Evolutionary conservation across 2,797 vertebrate species (phyloP).

Genomic region (Falco biarmicus): DNA sequence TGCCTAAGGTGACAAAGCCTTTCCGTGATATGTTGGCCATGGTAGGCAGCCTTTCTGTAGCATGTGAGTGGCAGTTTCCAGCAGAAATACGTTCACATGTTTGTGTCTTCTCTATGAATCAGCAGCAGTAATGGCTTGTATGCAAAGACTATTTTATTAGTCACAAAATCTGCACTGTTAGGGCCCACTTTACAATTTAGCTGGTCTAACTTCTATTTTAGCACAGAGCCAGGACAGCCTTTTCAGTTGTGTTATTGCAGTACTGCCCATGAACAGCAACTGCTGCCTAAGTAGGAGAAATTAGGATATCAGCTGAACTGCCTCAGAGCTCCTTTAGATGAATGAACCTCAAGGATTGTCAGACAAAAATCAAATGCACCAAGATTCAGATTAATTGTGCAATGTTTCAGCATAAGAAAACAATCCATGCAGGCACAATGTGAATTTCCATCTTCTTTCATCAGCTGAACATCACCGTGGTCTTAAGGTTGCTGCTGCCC

Average conservation of each 20-base stretch:
- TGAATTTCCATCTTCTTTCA: background rate
- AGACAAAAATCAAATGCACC: background rate
- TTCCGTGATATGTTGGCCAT: fast-evolving
- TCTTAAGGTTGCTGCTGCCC: background rate
- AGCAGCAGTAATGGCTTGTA: background rate
- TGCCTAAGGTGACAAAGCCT: background rate
- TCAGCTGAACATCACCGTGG: fast-evolving
- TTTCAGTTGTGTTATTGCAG: background rate
- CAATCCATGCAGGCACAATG: fast-evolving
- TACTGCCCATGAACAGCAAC: background rate
- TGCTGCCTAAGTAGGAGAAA: background rate
- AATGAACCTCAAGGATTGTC: background rate
- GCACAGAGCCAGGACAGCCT: background rate
- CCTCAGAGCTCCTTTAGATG: background rate
- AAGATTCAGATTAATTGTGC: background rate
- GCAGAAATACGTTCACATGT: background rate
- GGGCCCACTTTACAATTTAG: background rate
- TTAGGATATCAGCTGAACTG: background rate
- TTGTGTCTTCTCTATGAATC: background rate
- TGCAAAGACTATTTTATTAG: background rate
- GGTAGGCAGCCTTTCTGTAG: background rate
- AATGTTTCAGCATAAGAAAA: background rate
- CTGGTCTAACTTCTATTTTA: background rate
- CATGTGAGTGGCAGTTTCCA: background rate
- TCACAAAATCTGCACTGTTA: background rate